Base-by-base conservation (phyloP, 2,113 vertebrate genomes). In the Nothobranchius furzeri region DNA sequence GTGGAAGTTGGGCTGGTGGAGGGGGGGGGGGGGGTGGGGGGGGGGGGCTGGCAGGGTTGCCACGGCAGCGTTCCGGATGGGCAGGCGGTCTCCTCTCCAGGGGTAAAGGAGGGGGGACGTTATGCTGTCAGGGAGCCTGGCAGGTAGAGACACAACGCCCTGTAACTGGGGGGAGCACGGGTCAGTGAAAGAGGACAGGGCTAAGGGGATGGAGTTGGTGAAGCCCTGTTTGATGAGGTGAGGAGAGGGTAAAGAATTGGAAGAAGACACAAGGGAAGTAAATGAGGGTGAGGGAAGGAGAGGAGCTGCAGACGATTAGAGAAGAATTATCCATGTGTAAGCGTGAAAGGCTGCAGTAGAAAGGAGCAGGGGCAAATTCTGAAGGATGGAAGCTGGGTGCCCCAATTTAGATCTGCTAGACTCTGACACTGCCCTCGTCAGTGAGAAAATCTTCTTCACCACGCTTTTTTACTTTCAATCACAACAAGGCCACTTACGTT, bases 61-160 rank as follows among this genome's bases (percentile, higher is more conserved):
- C 84, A 88, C 84, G 76, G 85, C 81, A 85, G 78, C 80, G 90
- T 91, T 91, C 88, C 88, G 87, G 90, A 90, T 91, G 90, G 90
- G 86, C 88, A 83, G 78, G 73, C 87, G 84, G 88, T 86, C 88
- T 91, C 88, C 83, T 89, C 89, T 91, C 89, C 59, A 56, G 84
- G 81, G 87, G 80, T 81, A 76, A 40, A 12, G 17, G 60, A n/a
- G 62, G 79, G 81, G 82, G 78, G 79, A 82, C 73, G 84, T 70
- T 72, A 84, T 79, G 87, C 87, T 91, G 90, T 88, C 90, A 90
- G 90, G 78, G 85, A 87, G 85, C 75, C 85, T 90, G 88, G 89
- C 89, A 91, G 90, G 88, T 91, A 89, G 84, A 91, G 88, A 90
- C 87, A 88, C 90, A 76, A 78, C 40, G 71, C 87, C 88, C 87